These are phyloP conservation scores for Mormyrops attenuatus DNA, from an alignment of 2,797 vertebrate species.

Conservation along the genomic window DNA sequence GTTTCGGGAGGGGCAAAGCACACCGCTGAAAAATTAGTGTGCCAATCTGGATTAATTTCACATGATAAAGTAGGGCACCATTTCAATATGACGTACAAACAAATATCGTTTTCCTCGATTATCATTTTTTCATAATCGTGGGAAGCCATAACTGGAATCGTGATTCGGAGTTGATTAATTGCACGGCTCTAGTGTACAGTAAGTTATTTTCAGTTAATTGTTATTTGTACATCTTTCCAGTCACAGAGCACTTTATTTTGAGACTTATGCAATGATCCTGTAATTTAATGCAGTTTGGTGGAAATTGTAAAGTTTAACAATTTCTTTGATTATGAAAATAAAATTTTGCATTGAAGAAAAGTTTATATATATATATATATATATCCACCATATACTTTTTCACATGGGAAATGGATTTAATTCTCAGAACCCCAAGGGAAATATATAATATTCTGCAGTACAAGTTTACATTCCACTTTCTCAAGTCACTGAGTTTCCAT, in stretches of 20 bases:
- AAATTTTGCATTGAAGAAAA: too few relatives aligned
- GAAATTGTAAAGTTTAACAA: too few relatives aligned
- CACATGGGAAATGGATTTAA: neutral
- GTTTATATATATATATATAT: neutral
- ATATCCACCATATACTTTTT: neutral
- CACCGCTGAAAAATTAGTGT: neutral
- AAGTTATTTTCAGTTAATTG: too few relatives aligned
- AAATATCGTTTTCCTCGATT: too few relatives aligned
- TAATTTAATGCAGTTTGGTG: too few relatives aligned
- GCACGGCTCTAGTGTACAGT: too few relatives aligned
- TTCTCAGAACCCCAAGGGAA: neutral
- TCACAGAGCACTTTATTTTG: neutral
- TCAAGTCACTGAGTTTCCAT: neutral
- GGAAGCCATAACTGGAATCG: too few relatives aligned
- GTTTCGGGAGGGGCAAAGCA: too few relatives aligned
- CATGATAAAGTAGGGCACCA: neutral
- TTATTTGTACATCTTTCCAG: neutral
- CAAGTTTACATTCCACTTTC: neutral
- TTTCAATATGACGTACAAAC: too few relatives aligned
- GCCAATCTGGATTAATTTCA: neutral
- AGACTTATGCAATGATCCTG: neutral
- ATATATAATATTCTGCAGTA: neutral
- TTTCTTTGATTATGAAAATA: neutral
- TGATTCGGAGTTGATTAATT: too few relatives aligned
- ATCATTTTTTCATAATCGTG: too few relatives aligned